These are phyloP conservation scores for Chaetodon trifasciatus DNA, from an alignment of 2,797 vertebrate species.

Conservation along the genomic window DNA sequence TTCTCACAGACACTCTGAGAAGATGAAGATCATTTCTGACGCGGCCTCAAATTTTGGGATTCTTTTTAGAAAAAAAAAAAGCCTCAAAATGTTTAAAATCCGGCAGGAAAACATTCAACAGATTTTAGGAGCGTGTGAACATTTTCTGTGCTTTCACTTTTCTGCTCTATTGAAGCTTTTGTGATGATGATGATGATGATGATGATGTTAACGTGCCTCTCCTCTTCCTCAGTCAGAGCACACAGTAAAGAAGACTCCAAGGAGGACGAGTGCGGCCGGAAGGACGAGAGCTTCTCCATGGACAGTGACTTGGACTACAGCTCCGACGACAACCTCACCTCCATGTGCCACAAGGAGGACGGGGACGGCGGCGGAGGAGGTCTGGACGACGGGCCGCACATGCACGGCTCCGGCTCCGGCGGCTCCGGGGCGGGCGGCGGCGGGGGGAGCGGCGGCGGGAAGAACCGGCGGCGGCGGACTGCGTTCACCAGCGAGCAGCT, in stretches of 20 bases:
- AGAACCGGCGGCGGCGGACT: constrained; percentile 94
- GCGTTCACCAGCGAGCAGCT: constrained; percentile 99
- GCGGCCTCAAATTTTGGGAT: too few relatives aligned
- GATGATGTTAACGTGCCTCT: not conserved
- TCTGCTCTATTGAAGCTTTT: not conserved
- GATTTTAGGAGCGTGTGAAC: too few relatives aligned
- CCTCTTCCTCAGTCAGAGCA: constrained; percentile 63
- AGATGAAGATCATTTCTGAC: too few relatives aligned
- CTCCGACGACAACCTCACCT: constrained; percentile 93
- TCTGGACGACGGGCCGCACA: constrained; percentile 71
- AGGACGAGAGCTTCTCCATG: constrained; percentile 95
- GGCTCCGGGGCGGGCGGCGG: constrained; percentile 84
- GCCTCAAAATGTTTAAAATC: too few relatives aligned
- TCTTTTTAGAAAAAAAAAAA: too few relatives aligned
- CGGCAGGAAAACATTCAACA: too few relatives aligned
- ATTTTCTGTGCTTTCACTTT: not conserved
- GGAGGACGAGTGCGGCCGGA: constrained; percentile 91
- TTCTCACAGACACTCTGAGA: too few relatives aligned
- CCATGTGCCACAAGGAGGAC: constrained; percentile 91
- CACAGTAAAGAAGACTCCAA: constrained; percentile 90
- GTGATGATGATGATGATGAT: not conserved
- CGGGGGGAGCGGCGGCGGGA: constrained; percentile 80
- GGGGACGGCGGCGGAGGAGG: constrained; percentile 75
- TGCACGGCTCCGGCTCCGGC: constrained; percentile 61
- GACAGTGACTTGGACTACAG: constrained; percentile 99